phyloP scores from a whole-genome alignment of 1,140 invertebrate species.

The Cherax quadricarinatus region DNA sequence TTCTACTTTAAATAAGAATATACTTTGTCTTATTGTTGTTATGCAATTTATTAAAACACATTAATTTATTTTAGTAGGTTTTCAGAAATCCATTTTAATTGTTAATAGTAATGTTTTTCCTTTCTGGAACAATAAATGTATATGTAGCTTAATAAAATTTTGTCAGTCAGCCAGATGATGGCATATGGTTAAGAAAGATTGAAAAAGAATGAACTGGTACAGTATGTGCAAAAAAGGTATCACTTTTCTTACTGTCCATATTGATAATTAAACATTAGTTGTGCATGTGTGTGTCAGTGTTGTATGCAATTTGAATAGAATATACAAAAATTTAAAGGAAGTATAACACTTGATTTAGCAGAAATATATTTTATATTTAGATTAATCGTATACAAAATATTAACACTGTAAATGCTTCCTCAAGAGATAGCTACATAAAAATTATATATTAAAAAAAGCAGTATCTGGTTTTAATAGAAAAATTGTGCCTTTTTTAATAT shows the following conservation, averaged over 20 bases:
- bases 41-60: too few relatives aligned
- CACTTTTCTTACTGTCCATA: background rate
- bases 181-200: background rate
- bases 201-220: background rate
- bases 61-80: too few relatives aligned
- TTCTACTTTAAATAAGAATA: too few relatives aligned
- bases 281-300: background rate
- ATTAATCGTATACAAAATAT: background rate
- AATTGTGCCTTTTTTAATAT: slow-evolving; percentile 2
- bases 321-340: background rate
- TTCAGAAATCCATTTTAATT: too few relatives aligned
- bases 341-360: background rate
- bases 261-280: background rate
- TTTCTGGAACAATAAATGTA: too few relatives aligned
- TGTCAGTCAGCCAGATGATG: too few relatives aligned
- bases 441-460: background rate
- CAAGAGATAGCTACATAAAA: background rate
- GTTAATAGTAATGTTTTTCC: too few relatives aligned
- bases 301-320: background rate
- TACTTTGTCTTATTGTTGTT: too few relatives aligned
- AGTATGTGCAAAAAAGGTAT: background rate
- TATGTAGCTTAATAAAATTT: too few relatives aligned
- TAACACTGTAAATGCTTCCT: background rate
- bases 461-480: background rate
- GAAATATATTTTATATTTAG: background rate